These are phyloP conservation scores for Cotesia vestalis DNA, from an alignment of 1,140 invertebrate genomes.

Conservation along the genomic window DNA sequence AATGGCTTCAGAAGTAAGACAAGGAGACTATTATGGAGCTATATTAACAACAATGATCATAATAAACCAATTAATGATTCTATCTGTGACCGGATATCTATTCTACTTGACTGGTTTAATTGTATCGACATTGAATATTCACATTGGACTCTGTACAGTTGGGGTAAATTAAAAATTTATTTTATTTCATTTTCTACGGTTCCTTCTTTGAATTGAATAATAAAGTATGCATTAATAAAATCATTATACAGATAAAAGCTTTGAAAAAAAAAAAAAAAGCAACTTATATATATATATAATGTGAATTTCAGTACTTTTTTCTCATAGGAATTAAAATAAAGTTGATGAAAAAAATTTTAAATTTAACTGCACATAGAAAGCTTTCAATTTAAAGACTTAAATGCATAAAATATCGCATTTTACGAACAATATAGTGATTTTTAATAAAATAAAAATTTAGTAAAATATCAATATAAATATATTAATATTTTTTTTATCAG, in stretches of 20 bases:
- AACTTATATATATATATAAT: not conserved
- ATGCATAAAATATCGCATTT: not conserved
- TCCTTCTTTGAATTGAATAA: not conserved
- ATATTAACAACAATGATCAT: constrained; percentile 42
- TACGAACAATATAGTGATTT: too few relatives aligned
- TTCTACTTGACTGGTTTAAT: constrained; percentile 38
- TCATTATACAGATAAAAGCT: too few relatives aligned
- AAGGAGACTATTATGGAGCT: constrained; percentile 19
- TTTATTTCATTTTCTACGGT: not conserved
- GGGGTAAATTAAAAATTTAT: constrained; percentile 49
- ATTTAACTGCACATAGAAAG: too few relatives aligned
- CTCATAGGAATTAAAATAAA: too few relatives aligned
- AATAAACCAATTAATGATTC: constrained; percentile 51
- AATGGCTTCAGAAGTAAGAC: not conserved
- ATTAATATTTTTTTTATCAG: constrained; percentile 44
- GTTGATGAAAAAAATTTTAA: too few relatives aligned
- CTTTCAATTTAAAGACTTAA: constrained; percentile 5
- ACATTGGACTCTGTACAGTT: constrained; percentile 49
- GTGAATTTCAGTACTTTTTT: not conserved
- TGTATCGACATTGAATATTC: constrained; percentile 40
- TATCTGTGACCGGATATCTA: constrained; percentile 47
- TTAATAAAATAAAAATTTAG: constrained; percentile 1
- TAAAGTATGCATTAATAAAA: not conserved
- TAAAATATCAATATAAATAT: constrained; percentile 11
- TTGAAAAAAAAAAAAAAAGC: too few relatives aligned